phyloP scores from a whole-genome alignment of 2,797 vertebrate genomes.

The Peromyscus aztecus region DNA sequence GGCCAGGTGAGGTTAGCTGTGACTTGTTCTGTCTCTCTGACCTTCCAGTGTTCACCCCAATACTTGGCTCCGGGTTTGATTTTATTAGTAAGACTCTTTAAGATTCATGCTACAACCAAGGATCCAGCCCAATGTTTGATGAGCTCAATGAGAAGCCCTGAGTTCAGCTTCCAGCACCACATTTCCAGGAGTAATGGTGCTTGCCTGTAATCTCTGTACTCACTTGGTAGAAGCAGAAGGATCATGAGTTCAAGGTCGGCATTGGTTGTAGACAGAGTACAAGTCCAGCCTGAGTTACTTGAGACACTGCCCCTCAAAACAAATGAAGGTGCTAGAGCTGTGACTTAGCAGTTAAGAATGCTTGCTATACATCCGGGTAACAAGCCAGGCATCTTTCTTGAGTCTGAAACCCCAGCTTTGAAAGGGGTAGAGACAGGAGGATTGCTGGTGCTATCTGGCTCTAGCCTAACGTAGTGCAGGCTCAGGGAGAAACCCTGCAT shows the following conservation, averaged over 20 bases:
- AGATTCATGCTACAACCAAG: no score
- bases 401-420: background rate
- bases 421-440: background rate
- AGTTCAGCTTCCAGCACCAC: background rate
- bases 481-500: background rate
- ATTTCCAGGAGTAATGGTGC: no score
- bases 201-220: background rate
- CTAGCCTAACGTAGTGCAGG: no score
- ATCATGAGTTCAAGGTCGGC: background rate
- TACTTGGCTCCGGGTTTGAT: no score
- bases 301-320: background rate
- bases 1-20: no score
- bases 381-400: background rate
- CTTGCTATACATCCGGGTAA: background rate
- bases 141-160: background rate
- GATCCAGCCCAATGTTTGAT: background rate
- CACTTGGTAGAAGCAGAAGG: background rate
- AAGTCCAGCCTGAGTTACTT: background rate
- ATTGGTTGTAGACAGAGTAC: background rate
- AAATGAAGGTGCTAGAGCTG: background rate
- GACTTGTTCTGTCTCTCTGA: no score
- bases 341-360: background rate
- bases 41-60: no score
- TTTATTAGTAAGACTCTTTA: no score
- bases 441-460: background rate